phyloP scores from a whole-genome alignment of 2,113 vertebrate species.

The Gallinago jamesoni region DNA sequence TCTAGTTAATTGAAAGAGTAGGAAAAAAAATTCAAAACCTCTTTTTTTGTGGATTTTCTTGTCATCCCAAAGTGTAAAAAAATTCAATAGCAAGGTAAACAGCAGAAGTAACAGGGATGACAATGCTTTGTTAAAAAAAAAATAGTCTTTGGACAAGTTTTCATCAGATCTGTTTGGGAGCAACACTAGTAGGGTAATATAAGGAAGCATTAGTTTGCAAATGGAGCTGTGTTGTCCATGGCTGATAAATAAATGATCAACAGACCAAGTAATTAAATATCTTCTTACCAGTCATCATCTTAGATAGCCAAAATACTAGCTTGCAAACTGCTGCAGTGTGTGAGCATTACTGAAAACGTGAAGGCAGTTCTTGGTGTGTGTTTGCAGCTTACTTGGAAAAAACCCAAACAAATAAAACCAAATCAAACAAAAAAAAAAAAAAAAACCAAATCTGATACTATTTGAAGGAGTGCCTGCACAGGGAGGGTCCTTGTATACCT shows the following conservation, averaged over 20 bases:
- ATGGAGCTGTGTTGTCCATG: neutral
- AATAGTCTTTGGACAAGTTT: neutral
- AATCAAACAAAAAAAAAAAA: neutral
- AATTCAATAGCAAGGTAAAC: neutral
- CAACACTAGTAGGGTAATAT: neutral
- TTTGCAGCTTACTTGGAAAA: neutral
- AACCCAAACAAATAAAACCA: neutral
- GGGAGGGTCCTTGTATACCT: neutral
- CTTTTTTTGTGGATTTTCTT: rapidly evolving
- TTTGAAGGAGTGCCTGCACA: neutral
- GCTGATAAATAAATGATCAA: neutral
- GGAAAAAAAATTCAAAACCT: neutral
- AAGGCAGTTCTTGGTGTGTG: neutral
- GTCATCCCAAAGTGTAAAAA: neutral
- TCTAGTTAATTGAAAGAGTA: neutral
- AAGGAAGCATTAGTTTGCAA: neutral
- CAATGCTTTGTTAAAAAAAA: neutral
- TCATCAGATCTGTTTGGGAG: neutral
- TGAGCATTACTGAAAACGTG: neutral
- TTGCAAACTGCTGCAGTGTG: neutral
- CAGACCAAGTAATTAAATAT: neutral
- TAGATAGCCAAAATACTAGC: neutral
- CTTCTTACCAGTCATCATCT: neutral
- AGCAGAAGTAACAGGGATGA: neutral
- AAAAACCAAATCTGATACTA: neutral